phyloP scores from a whole-genome alignment of 2,113 vertebrate genomes.

The Atherinomorus stipes region DNA sequence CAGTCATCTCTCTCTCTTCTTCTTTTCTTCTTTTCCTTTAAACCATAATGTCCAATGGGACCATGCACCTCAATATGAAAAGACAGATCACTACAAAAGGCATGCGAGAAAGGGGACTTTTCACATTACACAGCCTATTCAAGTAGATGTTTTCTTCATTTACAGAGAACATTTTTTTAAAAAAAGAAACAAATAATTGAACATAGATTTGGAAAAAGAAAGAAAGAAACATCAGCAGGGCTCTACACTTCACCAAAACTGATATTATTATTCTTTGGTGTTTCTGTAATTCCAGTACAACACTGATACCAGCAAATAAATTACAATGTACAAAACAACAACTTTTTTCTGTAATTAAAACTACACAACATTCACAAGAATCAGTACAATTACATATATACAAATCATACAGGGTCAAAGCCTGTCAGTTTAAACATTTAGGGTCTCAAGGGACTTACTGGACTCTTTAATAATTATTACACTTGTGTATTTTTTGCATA shows the following conservation, averaged over 20 bases:
- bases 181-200: slow-evolving; percentile 76
- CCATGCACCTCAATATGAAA: slow-evolving; percentile 91
- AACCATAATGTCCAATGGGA: slow-evolving; percentile 83
- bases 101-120: slow-evolving; percentile 90
- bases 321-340: slow-evolving; percentile 98
- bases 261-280: slow-evolving; percentile 97
- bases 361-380: slow-evolving; percentile 93
- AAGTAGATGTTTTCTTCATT: slow-evolving; percentile 88
- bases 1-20: slow-evolving; percentile 56
- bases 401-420: slow-evolving; percentile 87
- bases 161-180: slow-evolving; percentile 83
- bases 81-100: slow-evolving; percentile 83
- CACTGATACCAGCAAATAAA: slow-evolving; percentile 95
- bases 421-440: slow-evolving; percentile 86
- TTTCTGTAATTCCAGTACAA: slow-evolving; percentile 90
- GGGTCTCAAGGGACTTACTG: slow-evolving; percentile 92
- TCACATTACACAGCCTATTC: slow-evolving; percentile 91
- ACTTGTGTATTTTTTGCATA: slow-evolving; percentile 84
- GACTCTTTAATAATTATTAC: slow-evolving; percentile 89
- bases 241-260: slow-evolving; percentile 92
- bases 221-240: slow-evolving; percentile 83
- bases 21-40: slow-evolving; percentile 36
- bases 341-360: slow-evolving; percentile 88
- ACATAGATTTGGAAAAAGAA: slow-evolving; percentile 57
- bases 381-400: slow-evolving; percentile 89